Evolutionary conservation across 2,113 vertebrate genomes (phyloP).

Genomic region (Ceyx melanurus): DNA sequence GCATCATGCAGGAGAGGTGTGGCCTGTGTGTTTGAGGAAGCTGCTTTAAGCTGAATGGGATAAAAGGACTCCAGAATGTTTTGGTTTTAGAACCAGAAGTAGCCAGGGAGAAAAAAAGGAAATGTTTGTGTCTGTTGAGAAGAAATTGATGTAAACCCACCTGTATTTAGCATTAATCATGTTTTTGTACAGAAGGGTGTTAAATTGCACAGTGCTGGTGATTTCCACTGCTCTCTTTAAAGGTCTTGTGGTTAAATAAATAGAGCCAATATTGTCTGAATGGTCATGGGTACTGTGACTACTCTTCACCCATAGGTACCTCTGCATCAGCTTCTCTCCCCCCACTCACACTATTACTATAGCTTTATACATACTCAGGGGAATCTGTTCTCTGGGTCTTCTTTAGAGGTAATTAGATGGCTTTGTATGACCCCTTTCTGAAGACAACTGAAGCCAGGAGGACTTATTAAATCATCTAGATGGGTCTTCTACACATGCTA

Average conservation of each 20-base stretch:
- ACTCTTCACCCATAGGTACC: not conserved
- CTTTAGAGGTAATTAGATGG: fast-evolving
- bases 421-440: not conserved
- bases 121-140: not conserved
- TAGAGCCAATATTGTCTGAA: not conserved
- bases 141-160: not conserved
- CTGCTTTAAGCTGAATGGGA: slow-evolving; percentile 42
- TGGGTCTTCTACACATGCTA: not conserved
- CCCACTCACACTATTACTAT: not conserved
- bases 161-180: not conserved
- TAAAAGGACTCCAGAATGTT: slow-evolving; percentile 7
- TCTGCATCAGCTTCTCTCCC: not conserved
- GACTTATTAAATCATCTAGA: not conserved
- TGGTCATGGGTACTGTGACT: not conserved
- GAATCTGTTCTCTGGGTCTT: not conserved
- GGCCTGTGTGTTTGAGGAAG: not conserved
- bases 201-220: not conserved
- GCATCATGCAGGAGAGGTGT: not conserved
- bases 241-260: not conserved
- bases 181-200: not conserved
- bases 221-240: not conserved
- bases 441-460: not conserved
- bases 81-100: not conserved
- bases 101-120: slow-evolving; percentile 25
- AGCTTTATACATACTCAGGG: not conserved